Percentiles rank a stretch among this genome's conserved stretches.
Evolutionary conservation across 2,113 vertebrate genomes (phyloP).

Genomic region (Zosterops hypoxanthus): DNA sequence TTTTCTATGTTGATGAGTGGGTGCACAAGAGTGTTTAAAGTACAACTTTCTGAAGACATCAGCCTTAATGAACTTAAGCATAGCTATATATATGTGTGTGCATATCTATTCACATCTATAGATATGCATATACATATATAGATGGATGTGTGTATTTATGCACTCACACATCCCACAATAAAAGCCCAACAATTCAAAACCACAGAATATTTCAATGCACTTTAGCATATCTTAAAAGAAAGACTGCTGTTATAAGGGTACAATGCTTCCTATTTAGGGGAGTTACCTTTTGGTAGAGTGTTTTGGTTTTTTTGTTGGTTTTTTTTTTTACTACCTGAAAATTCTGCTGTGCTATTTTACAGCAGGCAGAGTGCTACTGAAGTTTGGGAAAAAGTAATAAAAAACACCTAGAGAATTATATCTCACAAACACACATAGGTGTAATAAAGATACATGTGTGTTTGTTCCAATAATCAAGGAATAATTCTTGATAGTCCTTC

Average conservation of each 20-base stretch:
- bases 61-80: constrained; percentile 31
- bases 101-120: neutral
- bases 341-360: neutral
- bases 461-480: neutral
- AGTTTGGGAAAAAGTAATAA: neutral
- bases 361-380: neutral
- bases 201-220: neutral
- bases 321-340: neutral
- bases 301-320: neutral
- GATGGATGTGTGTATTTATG: neutral
- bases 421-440: rapidly evolving
- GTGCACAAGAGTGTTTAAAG: neutral
- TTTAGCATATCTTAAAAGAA: neutral
- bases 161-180: neutral
- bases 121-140: neutral
- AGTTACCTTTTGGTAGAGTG: neutral
- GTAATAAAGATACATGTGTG: neutral
- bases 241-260: neutral
- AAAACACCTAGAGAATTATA: neutral
- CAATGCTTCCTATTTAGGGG: neutral
- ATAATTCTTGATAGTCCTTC: neutral
- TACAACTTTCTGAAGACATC: neutral
- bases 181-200: constrained; percentile 22
- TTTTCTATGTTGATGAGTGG: neutral
- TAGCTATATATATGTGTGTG: neutral